Evolutionary conservation across 2,888 invertebrate genomes (phyloP), one percentile per base, ranked within the genome.

Genomic region (Andrena praecox): DNA sequence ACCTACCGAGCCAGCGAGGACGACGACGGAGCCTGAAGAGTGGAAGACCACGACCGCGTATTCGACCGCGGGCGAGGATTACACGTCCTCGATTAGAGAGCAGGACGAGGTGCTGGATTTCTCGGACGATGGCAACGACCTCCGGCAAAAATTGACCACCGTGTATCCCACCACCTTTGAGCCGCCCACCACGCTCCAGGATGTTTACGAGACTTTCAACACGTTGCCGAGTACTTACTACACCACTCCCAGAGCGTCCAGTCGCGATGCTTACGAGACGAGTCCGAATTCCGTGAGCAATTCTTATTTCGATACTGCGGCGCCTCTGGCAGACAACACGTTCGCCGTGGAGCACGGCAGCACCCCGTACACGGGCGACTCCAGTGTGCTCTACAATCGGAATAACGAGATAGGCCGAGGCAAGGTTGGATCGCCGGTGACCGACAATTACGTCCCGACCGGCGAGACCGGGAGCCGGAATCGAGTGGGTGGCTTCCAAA

Each of bases 61-160:
- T 24, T 89, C 93, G 6, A 93, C 91, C 1, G 95, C 92, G 0
- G 89, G 90, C 0, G 93, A 96, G 5, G 96, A 96, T 88, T 95
- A 95, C 82, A 95, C 95, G 0, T 95, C 96, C 1, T 95, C 95
- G 0, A 94, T 95, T 0, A 95, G 96, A 72, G 96, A 96, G 88
- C 97, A 96, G 87, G 97, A 97, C 85, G 97, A 97, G 94, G 96
- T 97, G 29, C 92, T 97, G 69, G 97, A 97, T 79, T 97, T 97
- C 91, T 97, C 97, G 2, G 97, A 97, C 91, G 97, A 95, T 1
- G 95, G 95, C 60, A 93, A 94, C 71, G 91, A 91, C 0, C 74
- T 91, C 72, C 89, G 91, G 48, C 89, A 91, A 75, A 89, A 90
- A 74, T 90, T 92, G 5, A 93, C 92, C 5, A 91, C 93, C 1